Conservation (phyloP, 2,113 vertebrate genomes). For the Psammodynastes pulverulentus region DNA sequence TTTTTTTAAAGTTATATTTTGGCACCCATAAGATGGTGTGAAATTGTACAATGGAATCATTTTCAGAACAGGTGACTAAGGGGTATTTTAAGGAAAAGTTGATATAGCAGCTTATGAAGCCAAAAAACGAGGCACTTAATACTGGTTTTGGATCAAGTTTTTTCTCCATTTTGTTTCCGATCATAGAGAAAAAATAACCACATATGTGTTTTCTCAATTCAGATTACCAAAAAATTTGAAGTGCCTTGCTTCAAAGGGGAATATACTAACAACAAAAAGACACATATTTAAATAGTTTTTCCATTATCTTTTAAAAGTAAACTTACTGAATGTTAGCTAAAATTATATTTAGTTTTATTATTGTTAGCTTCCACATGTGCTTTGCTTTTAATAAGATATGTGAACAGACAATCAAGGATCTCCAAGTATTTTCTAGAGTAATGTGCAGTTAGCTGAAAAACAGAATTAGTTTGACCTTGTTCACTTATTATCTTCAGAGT, state of each 20-base stretch:
- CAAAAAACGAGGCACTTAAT: neutral
- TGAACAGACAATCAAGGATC: neutral
- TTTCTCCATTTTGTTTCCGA: neutral
- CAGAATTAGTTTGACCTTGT: neutral
- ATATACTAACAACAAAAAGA: neutral
- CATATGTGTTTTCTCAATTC: neutral
- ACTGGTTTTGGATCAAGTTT: neutral
- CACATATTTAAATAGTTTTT: neutral
- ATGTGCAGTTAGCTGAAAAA: neutral
- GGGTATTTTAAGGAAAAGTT: neutral
- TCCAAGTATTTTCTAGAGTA: neutral
- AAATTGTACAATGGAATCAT: neutral
- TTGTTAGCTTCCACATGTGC: neutral
- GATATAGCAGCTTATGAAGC: neutral
- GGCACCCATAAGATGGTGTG: neutral
- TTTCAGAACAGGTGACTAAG: neutral
- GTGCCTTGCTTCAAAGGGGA: neutral
- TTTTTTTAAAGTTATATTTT: neutral
- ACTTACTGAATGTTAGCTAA: neutral
- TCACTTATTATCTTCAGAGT: neutral
- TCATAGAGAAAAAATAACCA: neutral
- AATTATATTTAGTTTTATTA: neutral
- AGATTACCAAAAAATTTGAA: neutral
- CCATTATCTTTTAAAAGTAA: neutral
- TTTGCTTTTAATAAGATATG: neutral